Percentiles rank a stretch among this genome's conserved stretches.
Evolutionary conservation across 1,140 invertebrate genomes (phyloP).

Genomic region (Zaprionus taronus): DNA sequence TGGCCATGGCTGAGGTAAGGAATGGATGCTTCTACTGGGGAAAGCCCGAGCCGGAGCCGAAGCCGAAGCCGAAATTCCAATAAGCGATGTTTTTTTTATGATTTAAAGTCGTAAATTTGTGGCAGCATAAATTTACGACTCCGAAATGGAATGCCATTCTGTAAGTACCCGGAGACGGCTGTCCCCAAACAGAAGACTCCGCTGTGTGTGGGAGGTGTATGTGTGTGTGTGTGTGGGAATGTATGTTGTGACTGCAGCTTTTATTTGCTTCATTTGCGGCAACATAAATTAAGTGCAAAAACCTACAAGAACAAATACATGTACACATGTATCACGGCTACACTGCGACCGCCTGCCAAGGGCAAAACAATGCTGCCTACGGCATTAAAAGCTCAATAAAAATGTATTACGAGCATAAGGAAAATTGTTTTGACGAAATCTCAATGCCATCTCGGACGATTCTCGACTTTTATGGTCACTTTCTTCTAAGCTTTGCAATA

Average conservation of each 20-base stretch:
- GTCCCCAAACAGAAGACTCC: slow-evolving; percentile 15
- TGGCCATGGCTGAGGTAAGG: not conserved
- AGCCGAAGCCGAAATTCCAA: slow-evolving; percentile 33
- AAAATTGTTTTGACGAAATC: slow-evolving; percentile 54
- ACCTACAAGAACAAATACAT: slow-evolving; percentile 59
- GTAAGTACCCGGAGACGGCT: slow-evolving; percentile 62
- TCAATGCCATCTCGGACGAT: slow-evolving; percentile 32
- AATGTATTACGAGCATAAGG: slow-evolving; percentile 44
- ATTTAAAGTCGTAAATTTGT: slow-evolving; percentile 77
- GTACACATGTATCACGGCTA: slow-evolving; percentile 30
- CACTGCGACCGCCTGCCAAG: not conserved
- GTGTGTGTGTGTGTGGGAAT: slow-evolving; percentile 14
- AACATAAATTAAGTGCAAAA: slow-evolving; percentile 78
- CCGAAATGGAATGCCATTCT: slow-evolving; percentile 71
- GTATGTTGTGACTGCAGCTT: slow-evolving; percentile 45
- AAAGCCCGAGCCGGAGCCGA: not conserved
- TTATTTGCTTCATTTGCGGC: slow-evolving; percentile 75
- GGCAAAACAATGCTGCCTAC: slow-evolving; percentile 29
- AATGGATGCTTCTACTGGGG: not conserved
- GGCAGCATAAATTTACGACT: slow-evolving; percentile 75
- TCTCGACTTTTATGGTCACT: slow-evolving; percentile 50
- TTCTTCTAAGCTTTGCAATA: slow-evolving; percentile 42
- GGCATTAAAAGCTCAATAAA: slow-evolving; percentile 50
- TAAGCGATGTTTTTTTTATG: slow-evolving; percentile 72
- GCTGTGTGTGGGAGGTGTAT: slow-evolving; percentile 1